phyloP scores from a whole-genome alignment of 2,888 invertebrate genomes.

The Exephanes ischioxanthus region DNA sequence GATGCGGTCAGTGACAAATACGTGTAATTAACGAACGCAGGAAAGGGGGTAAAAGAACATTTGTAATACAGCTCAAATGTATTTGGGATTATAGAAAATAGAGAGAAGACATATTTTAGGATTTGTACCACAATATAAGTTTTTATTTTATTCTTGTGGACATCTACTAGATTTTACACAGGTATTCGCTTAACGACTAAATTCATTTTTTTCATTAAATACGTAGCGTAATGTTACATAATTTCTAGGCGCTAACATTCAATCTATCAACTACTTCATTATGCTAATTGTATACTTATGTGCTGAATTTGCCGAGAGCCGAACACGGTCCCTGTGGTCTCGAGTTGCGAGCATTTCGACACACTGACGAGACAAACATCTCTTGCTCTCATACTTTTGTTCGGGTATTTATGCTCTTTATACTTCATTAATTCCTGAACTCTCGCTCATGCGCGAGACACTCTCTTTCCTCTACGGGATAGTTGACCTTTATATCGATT shows the following conservation, averaged over 20 bases:
- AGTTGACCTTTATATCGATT: slow-evolving; percentile 59
- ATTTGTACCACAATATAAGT: slow-evolving; percentile 85
- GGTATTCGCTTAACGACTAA: slow-evolving; percentile 84
- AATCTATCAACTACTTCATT: slow-evolving; percentile 83
- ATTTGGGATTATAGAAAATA: neutral
- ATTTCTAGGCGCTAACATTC: slow-evolving; percentile 84
- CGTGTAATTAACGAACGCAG: too few species aligned
- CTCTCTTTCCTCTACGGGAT: slow-evolving; percentile 36
- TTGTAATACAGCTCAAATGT: neutral
- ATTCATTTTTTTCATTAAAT: slow-evolving; percentile 79
- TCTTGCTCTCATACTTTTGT: slow-evolving; percentile 40
- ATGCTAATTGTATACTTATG: slow-evolving; percentile 84
- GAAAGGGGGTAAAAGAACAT: neutral
- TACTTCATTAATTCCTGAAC: slow-evolving; percentile 54
- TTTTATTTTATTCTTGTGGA: slow-evolving; percentile 85
- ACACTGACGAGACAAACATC: slow-evolving; percentile 70
- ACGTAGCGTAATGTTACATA: slow-evolving; percentile 84
- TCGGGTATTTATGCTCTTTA: slow-evolving; percentile 22
- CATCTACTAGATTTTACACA: slow-evolving; percentile 85
- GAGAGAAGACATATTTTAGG: slow-evolving; percentile 67
- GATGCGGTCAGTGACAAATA: too few species aligned
- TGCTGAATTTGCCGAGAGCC: slow-evolving; percentile 79
- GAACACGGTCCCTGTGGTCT: slow-evolving; percentile 78
- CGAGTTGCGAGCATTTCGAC: slow-evolving; percentile 73
- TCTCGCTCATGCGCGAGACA: slow-evolving; percentile 20